A percentile compares a stretch with the other conserved stretches of the same genome.
These are phyloP conservation scores for Geopemphigus sp. DNA, from an alignment of 1,140 invertebrate genomes.

Conservation along the genomic window DNA sequence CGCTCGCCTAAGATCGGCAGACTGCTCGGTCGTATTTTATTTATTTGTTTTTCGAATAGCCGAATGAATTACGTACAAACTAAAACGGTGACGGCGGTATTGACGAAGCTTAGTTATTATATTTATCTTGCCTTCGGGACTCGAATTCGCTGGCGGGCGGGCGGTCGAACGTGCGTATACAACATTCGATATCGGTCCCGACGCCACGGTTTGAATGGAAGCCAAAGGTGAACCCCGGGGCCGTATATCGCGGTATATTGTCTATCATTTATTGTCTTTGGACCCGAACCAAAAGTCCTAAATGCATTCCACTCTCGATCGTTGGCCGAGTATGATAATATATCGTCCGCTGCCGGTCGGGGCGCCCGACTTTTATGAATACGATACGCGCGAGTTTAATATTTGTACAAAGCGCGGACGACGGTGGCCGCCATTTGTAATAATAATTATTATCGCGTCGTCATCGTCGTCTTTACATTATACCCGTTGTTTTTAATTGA, in stretches of 20 bases:
- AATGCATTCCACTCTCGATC: slow-evolving; percentile 32
- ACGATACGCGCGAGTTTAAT: no score
- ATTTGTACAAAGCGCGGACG: neutral
- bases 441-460: neutral
- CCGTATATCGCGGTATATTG: slow-evolving; percentile 27
- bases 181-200: neutral
- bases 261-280: slow-evolving; percentile 50
- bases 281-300: slow-evolving; percentile 25
- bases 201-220: slow-evolving; percentile 33
- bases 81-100: no score
- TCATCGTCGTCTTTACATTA: neutral
- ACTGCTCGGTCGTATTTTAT: no score
- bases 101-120: neutral
- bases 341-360: neutral
- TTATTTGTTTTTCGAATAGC: no score
- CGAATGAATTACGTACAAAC: no score
- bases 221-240: slow-evolving; percentile 46
- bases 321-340: slow-evolving; percentile 15
- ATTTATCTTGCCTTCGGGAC: neutral
- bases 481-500: neutral
- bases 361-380: neutral
- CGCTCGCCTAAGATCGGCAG: no score
- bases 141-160: neutral
- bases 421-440: neutral
- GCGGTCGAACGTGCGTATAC: no score